Evolutionary conservation across 2,888 invertebrate genomes (phyloP).

Genomic region (Cephus nigrinus): DNA sequence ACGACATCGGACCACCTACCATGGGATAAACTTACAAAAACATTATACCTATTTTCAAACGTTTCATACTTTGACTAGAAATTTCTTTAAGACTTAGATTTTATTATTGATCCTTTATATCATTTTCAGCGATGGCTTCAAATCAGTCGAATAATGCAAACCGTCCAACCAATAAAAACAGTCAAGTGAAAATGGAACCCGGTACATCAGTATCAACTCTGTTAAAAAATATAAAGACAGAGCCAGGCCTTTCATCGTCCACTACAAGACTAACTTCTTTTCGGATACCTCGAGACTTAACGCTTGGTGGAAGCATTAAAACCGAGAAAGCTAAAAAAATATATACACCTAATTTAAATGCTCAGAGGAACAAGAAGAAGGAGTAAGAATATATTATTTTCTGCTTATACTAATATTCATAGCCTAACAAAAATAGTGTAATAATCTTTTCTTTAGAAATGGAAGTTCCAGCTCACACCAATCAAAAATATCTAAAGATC

Average conservation of each 20-base stretch:
- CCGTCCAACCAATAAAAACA: constrained; percentile 13
- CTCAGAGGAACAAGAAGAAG: constrained; percentile 59
- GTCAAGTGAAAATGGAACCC: constrained; percentile 48
- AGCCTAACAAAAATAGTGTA: constrained; percentile 6
- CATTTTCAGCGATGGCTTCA: constrained; percentile 28
- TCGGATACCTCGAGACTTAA: constrained; percentile 58
- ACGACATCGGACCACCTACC: no score
- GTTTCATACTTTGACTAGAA: no score
- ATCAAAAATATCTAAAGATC: constrained; percentile 15
- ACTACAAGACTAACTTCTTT: constrained; percentile 58
- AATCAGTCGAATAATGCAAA: constrained; percentile 19
- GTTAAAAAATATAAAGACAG: constrained; percentile 47
- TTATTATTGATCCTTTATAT: no score
- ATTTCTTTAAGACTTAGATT: no score
- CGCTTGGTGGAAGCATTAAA: constrained; percentile 57
- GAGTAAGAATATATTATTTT: constrained; percentile 46
- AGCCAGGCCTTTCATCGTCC: constrained; percentile 43
- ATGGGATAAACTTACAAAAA: no score
- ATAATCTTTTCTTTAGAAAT: constrained; percentile 14
- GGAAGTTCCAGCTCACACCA: constrained; percentile 35
- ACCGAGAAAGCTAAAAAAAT: constrained; percentile 56
- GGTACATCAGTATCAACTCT: constrained; percentile 36
- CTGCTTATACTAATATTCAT: background rate
- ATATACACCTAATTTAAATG: constrained; percentile 61
- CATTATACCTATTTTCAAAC: no score